These are phyloP conservation scores for Pseudocheirus occidentalis DNA, from an alignment of 2,797 vertebrate genomes.

Conservation along the genomic window DNA sequence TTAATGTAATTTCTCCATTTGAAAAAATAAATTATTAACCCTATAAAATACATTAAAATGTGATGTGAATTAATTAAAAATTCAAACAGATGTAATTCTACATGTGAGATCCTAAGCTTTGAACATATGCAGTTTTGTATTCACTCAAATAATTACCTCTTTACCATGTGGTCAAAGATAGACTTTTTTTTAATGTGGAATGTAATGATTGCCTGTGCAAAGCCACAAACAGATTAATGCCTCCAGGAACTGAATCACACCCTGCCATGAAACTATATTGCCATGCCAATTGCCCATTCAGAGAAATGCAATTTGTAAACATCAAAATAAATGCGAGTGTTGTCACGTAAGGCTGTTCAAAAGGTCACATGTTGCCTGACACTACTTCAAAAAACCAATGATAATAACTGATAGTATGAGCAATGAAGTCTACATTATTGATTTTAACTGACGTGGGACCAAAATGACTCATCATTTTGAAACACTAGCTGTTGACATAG, in stretches of 20 bases:
- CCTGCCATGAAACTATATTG: constrained; percentile 36
- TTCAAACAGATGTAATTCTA: constrained; percentile 6
- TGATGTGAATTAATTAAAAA: constrained; percentile 24
- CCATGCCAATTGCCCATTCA: constrained; percentile 12
- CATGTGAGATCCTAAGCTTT: constrained; percentile 21
- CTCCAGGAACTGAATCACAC: constrained; percentile 13
- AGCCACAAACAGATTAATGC: neutral
- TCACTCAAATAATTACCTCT: constrained; percentile 6
- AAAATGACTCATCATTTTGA: constrained; percentile 25
- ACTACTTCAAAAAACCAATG: neutral
- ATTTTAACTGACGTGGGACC: constrained; percentile 37
- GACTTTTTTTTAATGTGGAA: neutral
- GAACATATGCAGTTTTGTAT: constrained; percentile 4
- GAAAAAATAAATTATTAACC: neutral
- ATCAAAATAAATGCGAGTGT: constrained; percentile 46
- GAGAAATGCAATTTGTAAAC: constrained; percentile 39
- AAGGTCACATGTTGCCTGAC: constrained; percentile 18
- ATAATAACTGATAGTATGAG: neutral
- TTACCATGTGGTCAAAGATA: constrained; percentile 6
- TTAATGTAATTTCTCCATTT: constrained; percentile 6
- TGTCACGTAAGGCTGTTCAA: neutral
- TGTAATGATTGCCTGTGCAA: constrained; percentile 10
- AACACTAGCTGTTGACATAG: neutral
- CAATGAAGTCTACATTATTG: constrained; percentile 33
- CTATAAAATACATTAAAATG: neutral